phyloP scores from a whole-genome alignment of 2,797 vertebrate species.

The Aythya fuligula region DNA sequence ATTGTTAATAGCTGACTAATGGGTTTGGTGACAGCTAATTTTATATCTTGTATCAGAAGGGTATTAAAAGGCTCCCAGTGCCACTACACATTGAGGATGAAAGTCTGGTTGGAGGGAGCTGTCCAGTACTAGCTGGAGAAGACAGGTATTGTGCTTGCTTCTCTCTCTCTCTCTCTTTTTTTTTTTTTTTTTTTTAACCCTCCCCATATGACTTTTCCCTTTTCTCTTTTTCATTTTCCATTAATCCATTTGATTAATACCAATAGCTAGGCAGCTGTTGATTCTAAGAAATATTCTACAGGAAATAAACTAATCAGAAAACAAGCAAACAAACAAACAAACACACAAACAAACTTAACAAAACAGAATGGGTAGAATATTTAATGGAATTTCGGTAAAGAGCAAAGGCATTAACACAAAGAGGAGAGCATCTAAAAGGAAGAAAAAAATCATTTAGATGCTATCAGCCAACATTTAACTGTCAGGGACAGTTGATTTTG shows the following conservation, averaged over 20 bases:
- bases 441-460: neutral
- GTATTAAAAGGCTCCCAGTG: neutral
- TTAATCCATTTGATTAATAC: neutral
- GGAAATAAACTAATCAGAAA: neutral
- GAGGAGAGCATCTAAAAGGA: neutral
- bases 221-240: neutral
- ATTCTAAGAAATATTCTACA: neutral
- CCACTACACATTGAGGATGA: neutral
- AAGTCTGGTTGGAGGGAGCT: conserved; percentile 42
- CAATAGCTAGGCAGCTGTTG: neutral
- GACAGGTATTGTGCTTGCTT: neutral
- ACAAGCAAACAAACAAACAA: neutral
- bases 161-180: neutral
- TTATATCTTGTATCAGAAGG: neutral
- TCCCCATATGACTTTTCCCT: neutral
- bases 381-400: neutral
- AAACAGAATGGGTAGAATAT: neutral
- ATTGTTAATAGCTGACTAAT: neutral
- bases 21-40: neutral
- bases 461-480: neutral
- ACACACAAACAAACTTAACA: neutral
- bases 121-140: conserved; percentile 53
- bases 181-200: neutral
- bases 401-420: neutral
- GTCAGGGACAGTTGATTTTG: neutral